Evolutionary conservation across 2,888 invertebrate genomes (phyloP).

Genomic region (Seira ritae): DNA sequence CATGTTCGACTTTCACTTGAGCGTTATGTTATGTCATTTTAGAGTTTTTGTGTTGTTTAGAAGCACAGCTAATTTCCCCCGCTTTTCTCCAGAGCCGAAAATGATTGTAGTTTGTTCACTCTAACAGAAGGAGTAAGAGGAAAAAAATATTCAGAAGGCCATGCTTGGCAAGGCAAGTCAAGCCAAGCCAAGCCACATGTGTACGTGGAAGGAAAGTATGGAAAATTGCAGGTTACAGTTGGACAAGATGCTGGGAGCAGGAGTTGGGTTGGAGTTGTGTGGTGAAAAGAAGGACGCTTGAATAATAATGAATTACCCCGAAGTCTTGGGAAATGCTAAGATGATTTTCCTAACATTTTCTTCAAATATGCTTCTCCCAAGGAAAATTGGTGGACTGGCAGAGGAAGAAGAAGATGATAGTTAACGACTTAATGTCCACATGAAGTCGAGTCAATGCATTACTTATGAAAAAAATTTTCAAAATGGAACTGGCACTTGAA

Average conservation of each 20-base stretch:
- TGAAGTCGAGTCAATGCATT: not conserved
- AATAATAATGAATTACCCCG: not conserved
- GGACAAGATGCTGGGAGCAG: not conserved
- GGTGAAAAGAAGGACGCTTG: not conserved
- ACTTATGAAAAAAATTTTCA: too few species aligned
- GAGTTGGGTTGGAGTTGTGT: not conserved
- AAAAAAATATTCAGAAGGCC: too few species aligned
- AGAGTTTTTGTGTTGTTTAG: not conserved
- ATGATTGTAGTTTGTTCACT: not conserved
- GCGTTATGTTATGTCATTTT: not conserved
- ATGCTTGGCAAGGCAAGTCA: not conserved
- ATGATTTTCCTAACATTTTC: not conserved
- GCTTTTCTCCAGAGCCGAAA: not conserved
- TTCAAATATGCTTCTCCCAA: too few species aligned
- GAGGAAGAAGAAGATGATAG: too few species aligned
- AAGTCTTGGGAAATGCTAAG: not conserved
- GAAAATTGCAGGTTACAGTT: too few species aligned
- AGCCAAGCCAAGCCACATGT: slow-evolving; percentile 2
- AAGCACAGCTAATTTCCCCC: slow-evolving; percentile 2
- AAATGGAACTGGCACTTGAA: too few species aligned
- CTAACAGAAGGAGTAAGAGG: not conserved
- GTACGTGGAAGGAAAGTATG: not conserved
- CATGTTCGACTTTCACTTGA: too few species aligned
- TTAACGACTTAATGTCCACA: not conserved
- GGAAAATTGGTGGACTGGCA: too few species aligned